Evolutionary conservation across 2,113 vertebrate species (phyloP).

Genomic region (Crotalus horridus): DNA sequence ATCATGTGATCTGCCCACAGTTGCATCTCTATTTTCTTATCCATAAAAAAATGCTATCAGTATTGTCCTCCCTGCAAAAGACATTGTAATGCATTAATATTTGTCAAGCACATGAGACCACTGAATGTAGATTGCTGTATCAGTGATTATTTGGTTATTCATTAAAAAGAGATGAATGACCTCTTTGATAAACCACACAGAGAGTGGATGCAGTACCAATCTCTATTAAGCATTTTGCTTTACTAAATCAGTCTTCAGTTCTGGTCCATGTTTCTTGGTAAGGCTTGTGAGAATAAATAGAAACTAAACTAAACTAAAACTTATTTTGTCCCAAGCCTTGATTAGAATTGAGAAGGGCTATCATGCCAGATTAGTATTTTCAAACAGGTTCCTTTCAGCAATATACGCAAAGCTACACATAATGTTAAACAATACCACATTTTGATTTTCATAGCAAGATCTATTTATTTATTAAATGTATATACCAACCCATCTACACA

Average conservation of each 20-base stretch:
- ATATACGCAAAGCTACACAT: background rate
- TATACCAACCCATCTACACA: background rate
- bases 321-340: background rate
- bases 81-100: conserved; percentile 26
- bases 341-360: background rate
- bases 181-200: fast-evolving
- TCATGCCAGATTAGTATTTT: background rate
- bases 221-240: background rate
- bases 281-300: background rate
- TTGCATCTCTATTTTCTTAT: conserved; percentile 16
- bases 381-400: background rate
- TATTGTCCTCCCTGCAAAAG: conserved; percentile 20
- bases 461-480: background rate
- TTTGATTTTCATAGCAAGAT: background rate
- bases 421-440: background rate
- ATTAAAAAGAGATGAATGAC: conserved; percentile 1
- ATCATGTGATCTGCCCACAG: background rate
- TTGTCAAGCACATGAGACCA: background rate
- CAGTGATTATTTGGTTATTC: background rate
- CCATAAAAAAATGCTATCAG: conserved; percentile 4
- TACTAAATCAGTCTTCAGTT: conserved; percentile 1
- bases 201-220: background rate
- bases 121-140: background rate
- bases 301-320: background rate
- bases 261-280: background rate